These are phyloP conservation scores for Oophaga pumilio DNA, from an alignment of 2,113 vertebrate species.

Conservation along the genomic window DNA sequence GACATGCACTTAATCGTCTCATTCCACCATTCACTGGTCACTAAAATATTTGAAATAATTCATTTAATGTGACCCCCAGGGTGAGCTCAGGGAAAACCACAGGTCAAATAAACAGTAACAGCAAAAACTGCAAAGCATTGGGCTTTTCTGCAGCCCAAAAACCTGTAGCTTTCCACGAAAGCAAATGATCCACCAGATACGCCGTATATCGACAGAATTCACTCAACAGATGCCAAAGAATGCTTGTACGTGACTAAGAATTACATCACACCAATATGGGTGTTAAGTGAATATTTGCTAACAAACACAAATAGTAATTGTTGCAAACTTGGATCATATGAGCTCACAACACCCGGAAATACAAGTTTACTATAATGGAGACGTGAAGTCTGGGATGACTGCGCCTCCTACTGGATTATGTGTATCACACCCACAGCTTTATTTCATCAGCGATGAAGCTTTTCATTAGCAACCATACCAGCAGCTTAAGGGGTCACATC, in stretches of 20 bases:
- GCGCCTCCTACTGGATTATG: constrained; percentile 64
- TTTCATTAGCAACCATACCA: constrained; percentile 14
- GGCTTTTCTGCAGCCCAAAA: constrained; percentile 75
- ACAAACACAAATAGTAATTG: constrained; percentile 11
- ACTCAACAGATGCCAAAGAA: constrained; percentile 83
- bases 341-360: constrained; percentile 57
- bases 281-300: constrained; percentile 55
- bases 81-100: constrained; percentile 82
- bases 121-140: constrained; percentile 71
- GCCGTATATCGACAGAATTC: constrained; percentile 59
- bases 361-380: constrained; percentile 65
- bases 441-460: not conserved
- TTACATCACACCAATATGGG: constrained; percentile 55
- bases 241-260: constrained; percentile 68
- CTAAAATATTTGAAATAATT: constrained; percentile 70
- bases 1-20: constrained; percentile 67
- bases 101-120: constrained; percentile 48
- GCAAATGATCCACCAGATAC: constrained; percentile 9
- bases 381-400: constrained; percentile 59
- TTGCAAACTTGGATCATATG: constrained; percentile 44
- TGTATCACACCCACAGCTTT: constrained; percentile 52
- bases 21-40: constrained; percentile 69
- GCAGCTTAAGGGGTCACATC: constrained; percentile 17
- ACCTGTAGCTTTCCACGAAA: constrained; percentile 72
- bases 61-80: constrained; percentile 78